A percentile compares a stretch with the other conserved stretches of the same genome.
phyloP scores from a whole-genome alignment of 2,113 vertebrate genomes.

The Podarcis raffonei region DNA sequence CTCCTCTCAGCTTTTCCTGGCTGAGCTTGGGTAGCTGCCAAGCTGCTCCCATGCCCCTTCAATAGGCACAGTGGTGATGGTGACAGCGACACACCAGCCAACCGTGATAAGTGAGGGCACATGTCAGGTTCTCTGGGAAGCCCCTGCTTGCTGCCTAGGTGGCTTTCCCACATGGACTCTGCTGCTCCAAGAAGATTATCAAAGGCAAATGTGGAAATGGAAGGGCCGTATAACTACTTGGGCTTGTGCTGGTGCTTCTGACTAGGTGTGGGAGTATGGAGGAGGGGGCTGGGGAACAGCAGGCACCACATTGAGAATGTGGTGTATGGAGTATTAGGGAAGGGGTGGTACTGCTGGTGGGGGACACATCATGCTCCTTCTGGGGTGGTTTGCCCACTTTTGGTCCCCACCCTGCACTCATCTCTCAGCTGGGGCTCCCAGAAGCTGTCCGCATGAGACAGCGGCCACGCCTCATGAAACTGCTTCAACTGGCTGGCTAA shows the following conservation, averaged over 20 bases:
- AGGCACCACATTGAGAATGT: background rate
- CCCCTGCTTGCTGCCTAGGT: background rate
- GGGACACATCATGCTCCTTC: too few relatives aligned
- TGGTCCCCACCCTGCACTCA: too few relatives aligned
- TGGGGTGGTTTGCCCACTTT: too few relatives aligned
- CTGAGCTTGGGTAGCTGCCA: background rate
- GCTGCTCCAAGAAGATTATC: background rate
- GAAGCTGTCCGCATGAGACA: too few relatives aligned
- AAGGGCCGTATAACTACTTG: background rate
- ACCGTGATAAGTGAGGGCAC: background rate
- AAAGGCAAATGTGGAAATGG: background rate
- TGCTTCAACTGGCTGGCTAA: too few relatives aligned
- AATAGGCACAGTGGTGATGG: background rate
- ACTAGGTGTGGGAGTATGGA: background rate
- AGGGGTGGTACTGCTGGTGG: too few relatives aligned
- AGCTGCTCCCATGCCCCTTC: too few relatives aligned
- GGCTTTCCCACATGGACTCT: too few relatives aligned
- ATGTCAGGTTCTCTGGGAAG: background rate
- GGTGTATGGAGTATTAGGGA: too few relatives aligned
- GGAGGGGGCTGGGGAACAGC: background rate
- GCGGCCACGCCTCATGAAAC: too few relatives aligned
- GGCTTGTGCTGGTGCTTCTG: background rate
- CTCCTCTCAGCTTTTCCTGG: background rate
- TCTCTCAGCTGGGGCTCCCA: too few relatives aligned
- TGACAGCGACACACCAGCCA: background rate